Evolutionary conservation across 1,140 invertebrate genomes (phyloP), one percentile per base, ranked within the genome.

Genomic region (Megathymus violae): DNA sequence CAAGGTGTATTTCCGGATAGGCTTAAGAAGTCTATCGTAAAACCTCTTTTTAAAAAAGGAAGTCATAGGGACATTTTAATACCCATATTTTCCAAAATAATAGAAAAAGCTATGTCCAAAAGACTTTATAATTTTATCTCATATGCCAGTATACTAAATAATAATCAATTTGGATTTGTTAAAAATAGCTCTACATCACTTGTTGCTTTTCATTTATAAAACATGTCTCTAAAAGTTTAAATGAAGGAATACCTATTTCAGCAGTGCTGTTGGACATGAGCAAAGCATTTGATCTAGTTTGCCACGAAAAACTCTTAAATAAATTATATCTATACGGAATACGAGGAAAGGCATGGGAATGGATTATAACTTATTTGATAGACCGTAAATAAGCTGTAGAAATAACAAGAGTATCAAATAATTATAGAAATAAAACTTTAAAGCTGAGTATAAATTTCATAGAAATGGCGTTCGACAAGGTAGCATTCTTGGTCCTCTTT

Each of bases 231-330:
- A n/a, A n/a, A n/a, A n/a, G n/a, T n/a, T n/a, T n/a, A n/a, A n/a
- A n/a, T n/a, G n/a, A n/a, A n/a, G n/a, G 43, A 46, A 64, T n/a
- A 14, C 41, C 41, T 3, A 46, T 46, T 10, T 19, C 16, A 46
- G 17, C 43, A n/a, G 1, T 46, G 9, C 19, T 46, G 4, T 9
- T 46, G 10, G 43, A 46, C n/a, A 46, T 46, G 17, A 19, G 16
- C 10, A 46, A 46, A 22, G 43, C 17, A 7, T 46, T 46, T 46
- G 43, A 46, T n/a, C 16, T n/a, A n/a, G n/a, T n/a, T n/a, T n/a
- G n/a, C n/a, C n/a, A n/a, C n/a, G n/a, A n/a, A n/a, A n/a, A n/a
- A n/a, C n/a, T n/a, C n/a, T n/a, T n/a, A n/a, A n/a, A n/a, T n/a
- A n/a, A n/a, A n/a, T n/a, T n/a, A n/a, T n/a, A n/a, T n/a, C n/a